A percentile compares a stretch with the other conserved stretches of the same genome.
Evolutionary conservation across 2,888 invertebrate species (phyloP).

Genomic region (Nomada ruficornis): DNA sequence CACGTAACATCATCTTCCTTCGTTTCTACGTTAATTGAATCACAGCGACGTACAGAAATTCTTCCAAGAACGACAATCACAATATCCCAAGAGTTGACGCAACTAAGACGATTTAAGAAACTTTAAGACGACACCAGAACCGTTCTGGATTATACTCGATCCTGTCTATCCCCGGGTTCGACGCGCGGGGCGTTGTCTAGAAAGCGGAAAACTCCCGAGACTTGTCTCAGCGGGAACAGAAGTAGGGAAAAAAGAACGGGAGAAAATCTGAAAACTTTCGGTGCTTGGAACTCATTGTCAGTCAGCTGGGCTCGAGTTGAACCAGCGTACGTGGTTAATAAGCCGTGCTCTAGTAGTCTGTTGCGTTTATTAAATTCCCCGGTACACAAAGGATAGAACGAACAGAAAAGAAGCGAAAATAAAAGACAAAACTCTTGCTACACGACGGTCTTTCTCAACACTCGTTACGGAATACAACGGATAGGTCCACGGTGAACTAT

Average conservation of each 20-base stretch:
- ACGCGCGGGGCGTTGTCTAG: neutral
- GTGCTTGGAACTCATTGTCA: slow-evolving; percentile 27
- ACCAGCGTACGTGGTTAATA: slow-evolving; percentile 56
- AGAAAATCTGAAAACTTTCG: slow-evolving; percentile 46
- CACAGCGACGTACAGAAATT: neutral
- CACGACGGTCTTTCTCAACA: slow-evolving; percentile 17
- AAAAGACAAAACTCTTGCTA: slow-evolving; percentile 29
- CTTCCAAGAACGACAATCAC: no score
- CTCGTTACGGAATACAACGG: slow-evolving; percentile 16
- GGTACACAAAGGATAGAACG: slow-evolving; percentile 25
- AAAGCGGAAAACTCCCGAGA: slow-evolving; percentile 24
- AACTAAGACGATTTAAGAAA: neutral
- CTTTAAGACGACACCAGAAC: neutral
- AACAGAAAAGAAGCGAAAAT: neutral
- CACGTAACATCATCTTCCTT: neutral
- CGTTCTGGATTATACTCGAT: neutral
- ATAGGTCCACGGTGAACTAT: slow-evolving; percentile 27
- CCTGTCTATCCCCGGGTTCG: neutral
- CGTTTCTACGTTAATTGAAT: neutral
- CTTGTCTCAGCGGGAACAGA: no score
- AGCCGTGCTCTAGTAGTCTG: slow-evolving; percentile 27
- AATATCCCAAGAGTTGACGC: neutral
- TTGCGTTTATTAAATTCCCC: slow-evolving; percentile 57
- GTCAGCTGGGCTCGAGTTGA: slow-evolving; percentile 43
- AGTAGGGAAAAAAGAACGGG: slow-evolving; percentile 20